These are phyloP conservation scores for Pimephales promelas DNA, from an alignment of 2,113 vertebrate species.

Conservation along the genomic window DNA sequence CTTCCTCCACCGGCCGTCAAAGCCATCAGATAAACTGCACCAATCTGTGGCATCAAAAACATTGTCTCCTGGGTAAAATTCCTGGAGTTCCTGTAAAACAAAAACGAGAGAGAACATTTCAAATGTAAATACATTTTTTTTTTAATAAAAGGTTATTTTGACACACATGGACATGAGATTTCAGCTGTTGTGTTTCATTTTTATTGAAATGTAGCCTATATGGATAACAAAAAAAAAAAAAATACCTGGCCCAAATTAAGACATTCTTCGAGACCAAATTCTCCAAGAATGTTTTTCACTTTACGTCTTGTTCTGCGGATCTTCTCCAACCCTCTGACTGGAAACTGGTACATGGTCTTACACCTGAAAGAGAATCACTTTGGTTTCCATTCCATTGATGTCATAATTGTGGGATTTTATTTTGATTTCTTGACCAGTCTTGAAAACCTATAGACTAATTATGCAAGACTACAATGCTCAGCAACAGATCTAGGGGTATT, in stretches of 20 bases:
- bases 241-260: constrained; percentile 68
- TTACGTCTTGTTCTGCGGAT: constrained; percentile 75
- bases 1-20: constrained; percentile 62
- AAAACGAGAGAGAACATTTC: background rate
- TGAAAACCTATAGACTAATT: background rate
- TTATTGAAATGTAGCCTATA: background rate
- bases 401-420: background rate
- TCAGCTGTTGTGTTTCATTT: background rate
- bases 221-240: background rate
- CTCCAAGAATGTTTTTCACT: constrained; percentile 73
- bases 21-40: constrained; percentile 70
- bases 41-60: constrained; percentile 69
- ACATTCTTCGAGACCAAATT: constrained; percentile 77
- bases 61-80: constrained; percentile 60
- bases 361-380: constrained; percentile 14
- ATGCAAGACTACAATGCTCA: background rate
- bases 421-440: background rate
- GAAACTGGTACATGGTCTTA: constrained; percentile 76
- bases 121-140: background rate
- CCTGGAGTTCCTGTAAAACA: constrained; percentile 61
- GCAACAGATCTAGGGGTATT: background rate
- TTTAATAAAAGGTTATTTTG: background rate
- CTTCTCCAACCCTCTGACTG: constrained; percentile 73
- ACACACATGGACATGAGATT: background rate
- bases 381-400: background rate